Evolutionary conservation across 2,113 vertebrate genomes (phyloP), one percentile per base, ranked within the genome.

Genomic region (Nycticryphes semicollaris): DNA sequence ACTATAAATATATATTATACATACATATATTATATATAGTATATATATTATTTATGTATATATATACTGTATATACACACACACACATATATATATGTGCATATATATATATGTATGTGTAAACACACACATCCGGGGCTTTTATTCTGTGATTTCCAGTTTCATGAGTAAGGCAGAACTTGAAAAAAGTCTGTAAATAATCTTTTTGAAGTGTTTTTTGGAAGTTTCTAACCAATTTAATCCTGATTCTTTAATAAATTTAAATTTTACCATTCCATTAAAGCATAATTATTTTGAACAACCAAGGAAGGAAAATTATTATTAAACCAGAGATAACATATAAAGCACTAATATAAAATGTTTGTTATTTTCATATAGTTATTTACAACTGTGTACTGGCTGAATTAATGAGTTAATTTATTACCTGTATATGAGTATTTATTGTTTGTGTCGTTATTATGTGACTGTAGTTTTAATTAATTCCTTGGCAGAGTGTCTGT

Each of bases 371-470:
- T 93, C 59, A 37, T 81, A 4, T 48, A 86, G 47, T 87, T 94
- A 93, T 96, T 95, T 97, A 94, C 85, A 92, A 35, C 90, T 67
- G 43, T 90, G 77, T 85, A 60, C 76, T 81, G 66, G n/a, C n/a
- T 90, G 92, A 93, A 84, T 96, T 95, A 96, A 92, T 88, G 83
- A 94, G 68, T 93, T 95, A 95, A 95, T 92, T 95, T 95, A 91
- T 94, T 96, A 96, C 92, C 88, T 90, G 86, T 84, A 70, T 81
- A 80, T 75, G 76, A 92, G 85, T 94, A 93, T 90, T 95, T 97
- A 92, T 90, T 84, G 43, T 75, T 85, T 45, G 31, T 60, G 67
- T 83, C 89, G 91, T 95, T 89, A 84, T 93, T 67, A 84, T 89
- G 43, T 90, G 84, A 86, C 72, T 92, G n/a, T 75, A 94, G 90